Base-by-base conservation (phyloP, 2,888 invertebrate genomes). In the Stenotaenia linearis region DNA sequence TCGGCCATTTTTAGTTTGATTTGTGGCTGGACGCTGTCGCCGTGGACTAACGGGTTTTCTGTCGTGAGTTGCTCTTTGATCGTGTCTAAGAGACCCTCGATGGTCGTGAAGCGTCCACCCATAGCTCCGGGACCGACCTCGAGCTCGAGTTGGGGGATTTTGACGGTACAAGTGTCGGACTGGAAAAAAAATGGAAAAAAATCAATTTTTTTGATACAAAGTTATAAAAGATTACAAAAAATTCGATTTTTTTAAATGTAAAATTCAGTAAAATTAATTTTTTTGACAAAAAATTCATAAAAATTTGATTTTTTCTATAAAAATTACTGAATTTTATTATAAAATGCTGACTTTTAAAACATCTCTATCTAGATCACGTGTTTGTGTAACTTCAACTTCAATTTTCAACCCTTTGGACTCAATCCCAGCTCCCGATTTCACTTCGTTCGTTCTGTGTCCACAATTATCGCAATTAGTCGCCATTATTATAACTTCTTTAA, bases 401-500 rank as follows among this genome's bases (percentile, higher is more conserved):
- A 97, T 93, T 81, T 88, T 90, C 0, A 92, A 89, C 0, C 97
- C 98, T 82, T 90, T 89, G 0, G 91, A 89, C 85, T 95, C 96
- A 40, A 98, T 91, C 0, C 97, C 97, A 21, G 93, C 90, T 0
- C 96, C 96, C 0, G 96, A 93, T 86, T 98, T 98, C 0, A 99
- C 97, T 89, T 99, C 99, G 85, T 96, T 98, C 1, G 97, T 96
- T 83, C 93, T 91, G 84, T 91, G 90, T 0, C 98, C 98, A 86
- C 99, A 99, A 0, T 85, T 85, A 18, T 97, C 97, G 86, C 99
- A 99, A 0, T 88, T 89, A 0, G 97, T 97, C 0, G 98, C 96
- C 98, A 99, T 99, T 80, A 99, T 96, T 0, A 99, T 92, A 0
- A 97, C 96, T 85, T 98, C 95, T 87, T 99, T 98, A 87, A 99